A percentile compares a stretch with the other conserved stretches of the same genome.
phyloP scores from a whole-genome alignment of 2,797 vertebrate genomes.

The Sebastes variabilis region DNA sequence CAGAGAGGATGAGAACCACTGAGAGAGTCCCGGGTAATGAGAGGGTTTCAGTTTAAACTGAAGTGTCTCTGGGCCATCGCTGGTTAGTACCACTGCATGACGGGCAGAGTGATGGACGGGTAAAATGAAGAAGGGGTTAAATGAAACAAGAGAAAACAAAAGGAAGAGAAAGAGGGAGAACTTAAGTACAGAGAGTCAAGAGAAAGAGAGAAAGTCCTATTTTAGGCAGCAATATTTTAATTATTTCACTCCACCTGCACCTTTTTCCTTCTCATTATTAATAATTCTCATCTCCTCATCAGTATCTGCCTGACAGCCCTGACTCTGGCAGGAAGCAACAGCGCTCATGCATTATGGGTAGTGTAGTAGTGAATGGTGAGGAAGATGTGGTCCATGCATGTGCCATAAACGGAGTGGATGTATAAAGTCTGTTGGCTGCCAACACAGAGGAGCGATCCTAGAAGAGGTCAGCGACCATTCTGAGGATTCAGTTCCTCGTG shows the following conservation, averaged over 20 bases:
- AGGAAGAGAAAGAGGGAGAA: not conserved
- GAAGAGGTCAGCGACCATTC: slow-evolving; percentile 25
- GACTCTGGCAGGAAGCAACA: slow-evolving; percentile 53
- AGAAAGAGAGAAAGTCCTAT: slow-evolving; percentile 23
- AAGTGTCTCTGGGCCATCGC: slow-evolving; percentile 25
- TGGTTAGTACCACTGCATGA: slow-evolving; percentile 60
- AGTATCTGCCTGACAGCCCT: not conserved
- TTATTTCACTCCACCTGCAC: slow-evolving; percentile 7
- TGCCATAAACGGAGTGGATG: slow-evolving; percentile 42
- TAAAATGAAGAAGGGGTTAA: slow-evolving; percentile 21
- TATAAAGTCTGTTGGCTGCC: slow-evolving; percentile 7
- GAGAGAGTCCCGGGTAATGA: slow-evolving; percentile 18
- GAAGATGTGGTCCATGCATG: slow-evolving; percentile 65
- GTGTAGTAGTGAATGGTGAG: slow-evolving; percentile 53
- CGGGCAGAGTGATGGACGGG: slow-evolving; percentile 47
- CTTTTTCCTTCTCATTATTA: not conserved
- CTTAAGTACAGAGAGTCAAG: slow-evolving; percentile 1
- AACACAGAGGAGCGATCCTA: slow-evolving; percentile 36
- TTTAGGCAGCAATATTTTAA: not conserved
- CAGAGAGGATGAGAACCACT: slow-evolving; percentile 49
- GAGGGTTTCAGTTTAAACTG: slow-evolving; percentile 21
- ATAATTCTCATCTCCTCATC: not conserved
- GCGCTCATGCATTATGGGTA: slow-evolving; percentile 68
- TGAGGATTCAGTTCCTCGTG: slow-evolving; percentile 39
- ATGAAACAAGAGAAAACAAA: slow-evolving; percentile 16